These are phyloP conservation scores for Capitella teleta DNA, from an alignment of 1,140 invertebrate species.

Conservation along the genomic window DNA sequence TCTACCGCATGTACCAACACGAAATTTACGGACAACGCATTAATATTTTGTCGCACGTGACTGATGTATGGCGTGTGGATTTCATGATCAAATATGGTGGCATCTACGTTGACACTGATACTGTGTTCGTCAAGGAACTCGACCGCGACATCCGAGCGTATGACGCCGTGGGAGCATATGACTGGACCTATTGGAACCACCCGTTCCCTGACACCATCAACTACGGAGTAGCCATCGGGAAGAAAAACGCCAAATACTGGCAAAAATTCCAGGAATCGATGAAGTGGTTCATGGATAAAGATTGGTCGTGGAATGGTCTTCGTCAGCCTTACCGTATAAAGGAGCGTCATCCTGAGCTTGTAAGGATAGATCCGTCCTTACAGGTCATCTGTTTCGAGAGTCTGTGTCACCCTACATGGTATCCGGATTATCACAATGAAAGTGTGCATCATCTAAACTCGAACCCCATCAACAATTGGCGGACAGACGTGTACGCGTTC, in stretches of 20 bases:
- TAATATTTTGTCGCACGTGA: constrained; percentile 12
- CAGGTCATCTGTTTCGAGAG: constrained; percentile 11
- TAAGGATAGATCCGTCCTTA: constrained; percentile 10
- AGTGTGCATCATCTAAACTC: constrained; percentile 12
- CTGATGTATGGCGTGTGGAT: constrained; percentile 14
- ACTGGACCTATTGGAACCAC: constrained; percentile 15
- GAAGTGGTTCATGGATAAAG: constrained; percentile 13
- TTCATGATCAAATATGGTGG: constrained; percentile 15
- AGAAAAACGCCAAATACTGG: constrained; percentile 13
- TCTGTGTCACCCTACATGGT: constrained; percentile 15
- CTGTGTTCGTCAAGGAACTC: constrained; percentile 10
- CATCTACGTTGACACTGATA: constrained; percentile 14
- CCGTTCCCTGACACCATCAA: constrained; percentile 16
- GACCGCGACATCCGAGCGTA: constrained; percentile 10
- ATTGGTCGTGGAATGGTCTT: constrained; percentile 15
- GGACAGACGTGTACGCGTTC: constrained; percentile 11
- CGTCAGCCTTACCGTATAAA: constrained; percentile 10
- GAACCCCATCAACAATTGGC: constrained; percentile 10
- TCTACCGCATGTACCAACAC: constrained; percentile 7
- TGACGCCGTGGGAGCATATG: constrained; percentile 12
- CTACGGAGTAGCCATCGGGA: constrained; percentile 12
- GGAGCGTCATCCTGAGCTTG: constrained; percentile 11
- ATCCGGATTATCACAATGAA: constrained; percentile 13
- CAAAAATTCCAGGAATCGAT: constrained; percentile 13
- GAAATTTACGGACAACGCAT: constrained; percentile 9